Evolutionary conservation across 2,888 invertebrate species (phyloP), one percentile per base, ranked within the genome.

Genomic region (Cyaniris semiargus): DNA sequence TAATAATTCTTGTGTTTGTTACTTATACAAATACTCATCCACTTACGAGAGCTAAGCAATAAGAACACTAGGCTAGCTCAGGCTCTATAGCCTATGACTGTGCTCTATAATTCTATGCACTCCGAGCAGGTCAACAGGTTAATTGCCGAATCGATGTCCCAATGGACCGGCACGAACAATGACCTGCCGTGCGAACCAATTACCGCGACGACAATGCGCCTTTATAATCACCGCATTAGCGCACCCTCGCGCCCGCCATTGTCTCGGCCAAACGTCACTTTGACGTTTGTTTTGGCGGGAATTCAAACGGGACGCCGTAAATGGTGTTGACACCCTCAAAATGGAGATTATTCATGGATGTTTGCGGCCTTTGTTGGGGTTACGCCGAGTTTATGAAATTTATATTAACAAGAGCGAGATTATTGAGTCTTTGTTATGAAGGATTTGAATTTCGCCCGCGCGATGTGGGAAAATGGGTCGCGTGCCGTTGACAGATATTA

Each of bases 281-380:
- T 89, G 91, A 90, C 90, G 87, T 90, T 89, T 90, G 89, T 90
- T 90, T 90, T 90, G 89, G 89, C 89, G 89, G 87, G 87, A 88
- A 87, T 83, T 85, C 85, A 84, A 86, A 86, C 87, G 86, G 86
- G 82, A 80, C 83, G 84, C 83, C 84, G 83, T 82, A 83, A 83
- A 83, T 91, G 92, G 87, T 89, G 91, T 90, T 92, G 92, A 92
- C 92, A 90, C 91, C 91, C 90, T 89, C 91, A 90, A 89, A 90
- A 91, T 90, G 89, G 89, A 90, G 91, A 92, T 92, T 92, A 92
- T 92, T 92, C 92, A 92, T 92, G 91, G 91, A 90, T 89, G 90
- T 91, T 91, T 90, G 90, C 88, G 86, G 85, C 84, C 88, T 86
- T 91, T 90, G 91, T 91, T 85, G 86, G 89, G 87, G 89, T 87